Evolutionary conservation across 1,140 invertebrate genomes (phyloP), one percentile per base, ranked within the genome.

Genomic region (Magallana gigas): DNA sequence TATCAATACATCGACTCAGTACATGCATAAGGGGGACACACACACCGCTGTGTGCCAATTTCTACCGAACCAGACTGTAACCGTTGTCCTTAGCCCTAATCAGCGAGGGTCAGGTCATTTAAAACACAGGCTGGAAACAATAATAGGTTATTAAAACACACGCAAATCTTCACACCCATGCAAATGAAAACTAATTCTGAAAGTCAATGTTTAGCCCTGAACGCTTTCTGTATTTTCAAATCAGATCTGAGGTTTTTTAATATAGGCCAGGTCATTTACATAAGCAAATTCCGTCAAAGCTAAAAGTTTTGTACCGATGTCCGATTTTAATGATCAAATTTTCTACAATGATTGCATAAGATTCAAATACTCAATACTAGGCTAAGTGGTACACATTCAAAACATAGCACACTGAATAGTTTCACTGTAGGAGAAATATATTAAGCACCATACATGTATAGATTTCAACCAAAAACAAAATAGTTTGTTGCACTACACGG

Each of bases 51-150:
- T 29, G 23, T 76, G 68, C 23, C 68, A 76, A 36, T 76, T 76
- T 29, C 23, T 8, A 18, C 68, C 12, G 23, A 76, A 76, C 68
- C 36, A 36, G 23, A 76, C 6, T 76, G 23, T 29, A 76, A 76
- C 68, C 9, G 23, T 8, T 23, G 68, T 29, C 68, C 23, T 23
- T 48, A 48, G 2, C 36, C 68, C 14, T 36, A 76, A 76, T 76
- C 68, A 76, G 68, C 36, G 18, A 36, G 8, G 18, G 14, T 29
- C 68, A 76, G 68, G 68, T 76, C 68, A 76, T 76, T 76, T 76
- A 76, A 76, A 29, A 36, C 68, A 76, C 23, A 11, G 8, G 68
- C 3, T 9, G 6, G 18, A 29, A 76, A 76, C 11, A 9, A 29
- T 76, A 14, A 23, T 29, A 36, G 8, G 12, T 36, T 23, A 76